Evolutionary conservation across 2,113 vertebrate genomes (phyloP).

Genomic region (Neofelis nebulosa): DNA sequence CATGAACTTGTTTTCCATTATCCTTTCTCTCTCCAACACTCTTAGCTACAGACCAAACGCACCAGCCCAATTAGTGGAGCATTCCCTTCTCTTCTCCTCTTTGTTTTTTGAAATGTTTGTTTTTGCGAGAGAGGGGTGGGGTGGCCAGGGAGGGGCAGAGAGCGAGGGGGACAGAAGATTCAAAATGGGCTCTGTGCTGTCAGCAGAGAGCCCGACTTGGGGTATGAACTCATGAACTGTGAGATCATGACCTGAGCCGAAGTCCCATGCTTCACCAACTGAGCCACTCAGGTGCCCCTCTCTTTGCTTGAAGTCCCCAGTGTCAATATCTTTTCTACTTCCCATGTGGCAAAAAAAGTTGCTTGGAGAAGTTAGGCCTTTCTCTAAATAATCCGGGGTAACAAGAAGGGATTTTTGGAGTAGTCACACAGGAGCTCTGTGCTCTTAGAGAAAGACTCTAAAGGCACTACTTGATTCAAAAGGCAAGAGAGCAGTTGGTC

Average conservation of each 20-base stretch:
- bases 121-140: too few relatives aligned
- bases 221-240: too few relatives aligned
- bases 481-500: neutral
- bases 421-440: neutral
- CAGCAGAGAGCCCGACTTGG: too few relatives aligned
- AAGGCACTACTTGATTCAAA: neutral
- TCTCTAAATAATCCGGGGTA: neutral
- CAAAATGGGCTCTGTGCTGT: too few relatives aligned
- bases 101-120: too few relatives aligned
- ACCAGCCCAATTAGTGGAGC: neutral
- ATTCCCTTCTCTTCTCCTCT: neutral
- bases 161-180: too few relatives aligned
- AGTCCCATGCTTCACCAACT: too few relatives aligned
- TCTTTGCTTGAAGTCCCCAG: neutral
- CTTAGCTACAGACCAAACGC: neutral
- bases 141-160: too few relatives aligned
- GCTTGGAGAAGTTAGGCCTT: neutral
- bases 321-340: neutral
- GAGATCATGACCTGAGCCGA: too few relatives aligned
- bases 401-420: neutral
- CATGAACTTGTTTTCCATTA: neutral
- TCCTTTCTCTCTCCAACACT: neutral
- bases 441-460: neutral
- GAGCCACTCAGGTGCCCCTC: too few relatives aligned
- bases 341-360: neutral